Evolutionary conservation across 1,140 invertebrate species (phyloP).

Genomic region (Schmidtea mediterranea): DNA sequence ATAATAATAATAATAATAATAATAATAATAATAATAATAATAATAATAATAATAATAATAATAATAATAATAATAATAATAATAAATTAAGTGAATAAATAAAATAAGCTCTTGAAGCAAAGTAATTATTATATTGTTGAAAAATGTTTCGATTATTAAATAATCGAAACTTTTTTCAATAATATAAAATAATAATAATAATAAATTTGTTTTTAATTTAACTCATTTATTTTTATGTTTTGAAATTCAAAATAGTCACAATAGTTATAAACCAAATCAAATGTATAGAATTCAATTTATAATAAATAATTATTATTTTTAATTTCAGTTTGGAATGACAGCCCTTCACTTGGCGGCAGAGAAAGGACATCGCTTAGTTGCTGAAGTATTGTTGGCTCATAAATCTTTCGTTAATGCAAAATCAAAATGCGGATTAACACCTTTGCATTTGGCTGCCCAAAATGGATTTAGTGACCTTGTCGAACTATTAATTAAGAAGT

Average conservation of each 20-base stretch:
- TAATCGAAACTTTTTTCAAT: too few species aligned
- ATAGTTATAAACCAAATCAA: too few species aligned
- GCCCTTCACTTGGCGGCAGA: constrained; percentile 79
- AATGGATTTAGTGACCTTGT: constrained; percentile 63
- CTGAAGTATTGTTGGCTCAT: constrained; percentile 37
- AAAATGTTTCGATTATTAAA: too few species aligned
- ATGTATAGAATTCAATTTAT: too few species aligned
- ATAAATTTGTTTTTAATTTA: neutral
- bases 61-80: neutral
- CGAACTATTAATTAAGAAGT: constrained; percentile 55
- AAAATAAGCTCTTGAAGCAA: too few species aligned
- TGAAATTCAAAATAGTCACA: too few species aligned
- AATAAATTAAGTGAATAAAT: too few species aligned
- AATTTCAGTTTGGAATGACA: constrained; percentile 41
- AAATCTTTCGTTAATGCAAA: constrained; percentile 17
- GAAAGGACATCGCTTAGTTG: constrained; percentile 58
- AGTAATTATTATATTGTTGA: too few species aligned
- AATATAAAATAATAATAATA: too few species aligned
- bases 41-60: neutral
- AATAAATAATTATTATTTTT: too few species aligned
- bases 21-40: neutral
- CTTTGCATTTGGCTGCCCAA: constrained; percentile 74
- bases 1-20: too few species aligned
- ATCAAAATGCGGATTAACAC: constrained; percentile 44
- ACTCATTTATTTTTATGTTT: too few species aligned